A percentile compares a stretch with the other conserved stretches of the same genome.
Conservation (phyloP, 2,888 invertebrate genomes). For the Sclerodermus sp. region DNA sequence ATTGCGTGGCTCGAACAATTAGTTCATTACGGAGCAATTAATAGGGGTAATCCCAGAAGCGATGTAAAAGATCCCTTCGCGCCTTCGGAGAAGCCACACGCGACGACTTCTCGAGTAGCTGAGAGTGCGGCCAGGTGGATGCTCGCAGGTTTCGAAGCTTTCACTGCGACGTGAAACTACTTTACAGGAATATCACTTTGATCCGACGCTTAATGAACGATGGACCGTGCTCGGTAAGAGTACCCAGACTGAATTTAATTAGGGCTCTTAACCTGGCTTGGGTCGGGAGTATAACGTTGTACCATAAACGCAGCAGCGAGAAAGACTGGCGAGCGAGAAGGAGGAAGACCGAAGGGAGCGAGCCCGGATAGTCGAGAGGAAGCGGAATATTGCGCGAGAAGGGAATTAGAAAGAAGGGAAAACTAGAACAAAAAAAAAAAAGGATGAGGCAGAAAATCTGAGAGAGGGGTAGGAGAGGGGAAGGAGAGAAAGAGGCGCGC, state of each 20-base stretch:
- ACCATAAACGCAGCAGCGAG: slow-evolving; percentile 11
- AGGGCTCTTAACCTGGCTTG: slow-evolving; percentile 48
- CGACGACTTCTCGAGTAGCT: slow-evolving; percentile 2
- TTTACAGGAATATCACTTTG: slow-evolving; percentile 53
- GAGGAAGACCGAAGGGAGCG: too few species aligned
- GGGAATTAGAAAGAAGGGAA: too few species aligned
- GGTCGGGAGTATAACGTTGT: slow-evolving; percentile 35
- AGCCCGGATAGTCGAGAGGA: too few species aligned
- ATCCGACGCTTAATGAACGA: slow-evolving; percentile 52
- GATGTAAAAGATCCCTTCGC: slow-evolving; percentile 31
- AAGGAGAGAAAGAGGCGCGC: slow-evolving; percentile 16
- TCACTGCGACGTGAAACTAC: slow-evolving; percentile 41
- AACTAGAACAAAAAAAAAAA: too few species aligned
- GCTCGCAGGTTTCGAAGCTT: slow-evolving; percentile 20
- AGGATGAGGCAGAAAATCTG: too few species aligned
- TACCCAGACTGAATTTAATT: slow-evolving; percentile 55
- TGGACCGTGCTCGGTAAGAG: slow-evolving; percentile 49
- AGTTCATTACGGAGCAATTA: too few species aligned
- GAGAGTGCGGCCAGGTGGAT: slow-evolving; percentile 15
- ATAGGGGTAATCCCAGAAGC: background rate
- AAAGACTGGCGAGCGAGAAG: slow-evolving; percentile 19
- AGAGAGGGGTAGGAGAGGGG: background rate
- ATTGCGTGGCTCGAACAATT: too few species aligned
- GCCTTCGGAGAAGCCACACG: slow-evolving; percentile 22
- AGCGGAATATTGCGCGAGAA: too few species aligned